Base-by-base conservation (phyloP, 2,113 vertebrate genomes). In the Mus pahari region DNA sequence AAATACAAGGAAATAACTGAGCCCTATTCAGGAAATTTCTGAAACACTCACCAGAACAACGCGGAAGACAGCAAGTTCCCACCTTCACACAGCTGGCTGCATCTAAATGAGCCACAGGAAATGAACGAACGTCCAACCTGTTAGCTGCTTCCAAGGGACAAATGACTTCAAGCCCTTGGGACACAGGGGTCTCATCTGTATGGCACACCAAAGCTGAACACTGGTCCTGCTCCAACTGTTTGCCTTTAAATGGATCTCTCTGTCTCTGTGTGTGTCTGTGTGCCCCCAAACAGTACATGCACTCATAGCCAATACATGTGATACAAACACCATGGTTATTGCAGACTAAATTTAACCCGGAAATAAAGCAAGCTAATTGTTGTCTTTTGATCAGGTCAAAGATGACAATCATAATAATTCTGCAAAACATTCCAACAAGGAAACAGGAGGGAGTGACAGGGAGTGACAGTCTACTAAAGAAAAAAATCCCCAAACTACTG, bases 91-190 rank as follows among this genome's bases (percentile, higher is more conserved):
- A 98, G 97, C 96, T 98, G 98, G 60, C 96, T 94, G 77, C 95
- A n/a, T 97, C 98, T 96, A 97, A 98, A 97, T 98, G 86, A 95
- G 94, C 93, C 97, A 86, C 96, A 98, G 98, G 98, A 99, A 98
- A 98, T 97, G 97, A 98, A 97, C 97, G 94, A 97, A 91, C 55
- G 3, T 90, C 96, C 95, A 97, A 95, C 96, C 94, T 96, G 42
- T 92, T 92, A 86, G 86, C 42, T 53, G 74, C 97, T 97, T 98
- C 96, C 96, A 97, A 98, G 97, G 94, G 89, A 95, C 96, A 98
- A 97, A 97, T 92, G 83, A 93, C 96, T 94, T 86, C 33, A 98
- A 96, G 78, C 73, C 92, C 97, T 92, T 96, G 89, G 89, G 53
- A 95, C 75, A 73, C 60, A 81, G 90, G 50, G 22, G 26, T 86